Conservation (phyloP, 2,113 vertebrate genomes). For the Scomber scombrus region DNA sequence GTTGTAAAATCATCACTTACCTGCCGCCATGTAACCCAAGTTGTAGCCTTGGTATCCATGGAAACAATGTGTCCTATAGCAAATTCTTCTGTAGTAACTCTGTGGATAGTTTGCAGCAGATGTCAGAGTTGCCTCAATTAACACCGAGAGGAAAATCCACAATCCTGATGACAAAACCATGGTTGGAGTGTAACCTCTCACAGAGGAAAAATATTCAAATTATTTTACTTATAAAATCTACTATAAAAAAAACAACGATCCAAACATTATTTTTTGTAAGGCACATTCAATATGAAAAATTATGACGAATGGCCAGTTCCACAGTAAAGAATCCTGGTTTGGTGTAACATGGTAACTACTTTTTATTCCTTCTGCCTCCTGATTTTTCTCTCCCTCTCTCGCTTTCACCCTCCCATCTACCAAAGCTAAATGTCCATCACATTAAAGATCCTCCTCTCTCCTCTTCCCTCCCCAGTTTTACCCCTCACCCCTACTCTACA, state of each 20-base stretch:
- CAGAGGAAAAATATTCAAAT: slow-evolving; percentile 16
- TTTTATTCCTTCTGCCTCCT: slow-evolving; percentile 47
- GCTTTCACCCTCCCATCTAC: slow-evolving; percentile 68
- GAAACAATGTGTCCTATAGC: slow-evolving; percentile 87
- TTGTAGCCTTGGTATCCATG: slow-evolving; percentile 79
- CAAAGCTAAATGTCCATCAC: slow-evolving; percentile 55
- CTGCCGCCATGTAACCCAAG: slow-evolving; percentile 73
- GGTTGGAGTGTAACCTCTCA: slow-evolving; percentile 5
- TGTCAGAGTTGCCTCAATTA: slow-evolving; percentile 66
- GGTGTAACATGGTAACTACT: slow-evolving; percentile 40
- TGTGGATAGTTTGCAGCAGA: slow-evolving; percentile 76
- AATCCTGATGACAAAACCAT: slow-evolving; percentile 60
- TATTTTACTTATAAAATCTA: not conserved
- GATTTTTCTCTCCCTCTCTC: slow-evolving; percentile 54
- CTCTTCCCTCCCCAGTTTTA: slow-evolving; percentile 19
- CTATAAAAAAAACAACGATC: not conserved
- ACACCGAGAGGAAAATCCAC: slow-evolving; percentile 77
- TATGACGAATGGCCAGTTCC: not conserved
- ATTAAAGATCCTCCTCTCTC: slow-evolving; percentile 67
- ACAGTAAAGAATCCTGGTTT: slow-evolving; percentile 28
- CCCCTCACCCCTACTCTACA: slow-evolving; percentile 28
- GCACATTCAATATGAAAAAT: not conserved
- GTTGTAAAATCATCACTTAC: slow-evolving; percentile 78
- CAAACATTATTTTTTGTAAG: not conserved
- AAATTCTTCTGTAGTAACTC: slow-evolving; percentile 86